Base-by-base conservation (phyloP, 37 sponge, comb jelly and placozoan species). In the Spongilla lacustris region DNA sequence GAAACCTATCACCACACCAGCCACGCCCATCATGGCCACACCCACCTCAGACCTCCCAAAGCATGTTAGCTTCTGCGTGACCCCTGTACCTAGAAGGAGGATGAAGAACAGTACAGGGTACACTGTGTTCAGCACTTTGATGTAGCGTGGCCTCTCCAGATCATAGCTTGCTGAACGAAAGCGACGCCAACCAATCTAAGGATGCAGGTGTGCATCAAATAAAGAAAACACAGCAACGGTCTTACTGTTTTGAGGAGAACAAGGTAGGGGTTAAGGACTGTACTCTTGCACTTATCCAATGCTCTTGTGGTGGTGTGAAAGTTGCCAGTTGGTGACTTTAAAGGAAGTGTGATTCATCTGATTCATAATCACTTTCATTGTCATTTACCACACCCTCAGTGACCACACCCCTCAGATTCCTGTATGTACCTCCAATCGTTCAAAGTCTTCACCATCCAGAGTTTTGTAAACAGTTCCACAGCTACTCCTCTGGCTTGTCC, bases 221-320 rank as follows among this genome's bases (percentile, higher is more conserved):
- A 17, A 58, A 58, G 19, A 58, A 17, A 14, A 58, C 58, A 6
- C 1, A 58, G 21, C 19, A 17, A 14, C 1, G 21, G 36, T 48
- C 89, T 79, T n/a, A 94, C 95, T 73, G 86, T 26, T 79, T 94
- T 94, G 4, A 94, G 83, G 71, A 94, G 82, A 31, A 75, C 23
- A 24, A 88, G 85, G 71, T 88, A 94, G 0, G 91, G 91, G 21
- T 73, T 85, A 6, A 94, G 83, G n/a, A 94, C 92, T 9, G 89
- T 88, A 50, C 68, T 91, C 70, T 88, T 91, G 77, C 95, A 94
- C 13, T 73, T 67, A 34, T 83, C 78, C 30, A 94, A 84, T 33
- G 91, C 92, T 46, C 79, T 69, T 31, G 86, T 82, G 23, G 86
- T 85, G 66, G 79, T 17, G 12, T 58, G 14, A 19, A 17, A 17